Percentiles rank a stretch among this genome's conserved stretches.
Conservation (phyloP, 2,797 vertebrate genomes). For the Picus viridis region DNA sequence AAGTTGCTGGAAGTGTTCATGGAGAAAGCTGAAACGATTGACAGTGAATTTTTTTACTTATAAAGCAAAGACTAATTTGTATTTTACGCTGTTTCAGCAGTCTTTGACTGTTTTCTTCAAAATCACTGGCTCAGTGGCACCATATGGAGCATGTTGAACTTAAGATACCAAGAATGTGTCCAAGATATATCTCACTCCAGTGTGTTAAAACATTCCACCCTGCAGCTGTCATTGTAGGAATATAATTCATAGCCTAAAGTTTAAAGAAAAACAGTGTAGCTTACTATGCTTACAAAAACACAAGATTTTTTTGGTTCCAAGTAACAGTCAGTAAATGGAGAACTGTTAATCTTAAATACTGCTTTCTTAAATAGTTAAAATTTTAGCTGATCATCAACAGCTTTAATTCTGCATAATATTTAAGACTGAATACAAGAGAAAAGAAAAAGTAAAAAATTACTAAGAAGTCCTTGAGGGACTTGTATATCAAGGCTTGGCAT, state of each 20-base stretch:
- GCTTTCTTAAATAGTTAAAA: slow-evolving; percentile 23
- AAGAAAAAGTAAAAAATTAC: neutral
- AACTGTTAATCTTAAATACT: slow-evolving; percentile 49
- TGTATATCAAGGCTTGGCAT: neutral
- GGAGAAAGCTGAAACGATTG: slow-evolving; percentile 65
- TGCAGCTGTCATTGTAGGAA: slow-evolving; percentile 78
- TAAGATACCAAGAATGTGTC: slow-evolving; percentile 77
- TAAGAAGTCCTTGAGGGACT: neutral
- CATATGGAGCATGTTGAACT: slow-evolving; percentile 77
- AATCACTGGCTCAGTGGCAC: slow-evolving; percentile 76
- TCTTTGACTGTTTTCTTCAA: slow-evolving; percentile 74
- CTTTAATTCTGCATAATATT: slow-evolving; percentile 12
- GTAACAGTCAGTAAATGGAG: slow-evolving; percentile 55
- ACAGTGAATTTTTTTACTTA: slow-evolving; percentile 68
- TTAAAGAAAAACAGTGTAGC: slow-evolving; percentile 72
- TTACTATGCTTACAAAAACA: slow-evolving; percentile 70
- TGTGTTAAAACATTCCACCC: slow-evolving; percentile 79
- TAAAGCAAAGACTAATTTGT: slow-evolving; percentile 70
- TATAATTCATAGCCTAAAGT: slow-evolving; percentile 74
- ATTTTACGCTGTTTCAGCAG: slow-evolving; percentile 74
- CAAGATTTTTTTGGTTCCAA: slow-evolving; percentile 49
- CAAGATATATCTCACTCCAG: slow-evolving; percentile 77
- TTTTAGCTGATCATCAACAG: slow-evolving; percentile 20
- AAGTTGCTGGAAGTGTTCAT: slow-evolving; percentile 58
- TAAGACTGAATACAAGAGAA: neutral